Evolutionary conservation across 2,113 vertebrate genomes (phyloP).

Genomic region (Conger conger): DNA sequence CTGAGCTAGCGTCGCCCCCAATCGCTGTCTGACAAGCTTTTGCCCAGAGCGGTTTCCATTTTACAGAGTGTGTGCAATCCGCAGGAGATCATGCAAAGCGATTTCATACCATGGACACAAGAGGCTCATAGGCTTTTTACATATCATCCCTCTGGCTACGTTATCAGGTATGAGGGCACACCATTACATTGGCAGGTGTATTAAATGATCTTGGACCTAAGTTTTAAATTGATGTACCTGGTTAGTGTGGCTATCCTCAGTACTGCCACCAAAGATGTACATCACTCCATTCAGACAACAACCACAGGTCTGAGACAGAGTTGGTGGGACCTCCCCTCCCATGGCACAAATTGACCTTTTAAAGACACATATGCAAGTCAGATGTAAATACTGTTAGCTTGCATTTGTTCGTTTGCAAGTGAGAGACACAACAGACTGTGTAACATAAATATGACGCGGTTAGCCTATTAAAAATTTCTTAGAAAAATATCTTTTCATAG

Average conservation of each 20-base stretch:
- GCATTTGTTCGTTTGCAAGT: background rate
- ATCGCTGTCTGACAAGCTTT: background rate
- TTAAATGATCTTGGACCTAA: background rate
- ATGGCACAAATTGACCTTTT: conserved; percentile 81
- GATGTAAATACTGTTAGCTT: background rate
- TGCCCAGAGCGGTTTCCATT: background rate
- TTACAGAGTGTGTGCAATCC: background rate
- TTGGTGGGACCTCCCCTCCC: conserved; percentile 82
- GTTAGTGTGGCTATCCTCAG: conserved; percentile 90
- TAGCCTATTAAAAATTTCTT: background rate
- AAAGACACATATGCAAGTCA: background rate
- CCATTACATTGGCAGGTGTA: background rate
- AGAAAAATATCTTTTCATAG: background rate
- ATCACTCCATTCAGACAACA: conserved; percentile 79
- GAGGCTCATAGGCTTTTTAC: background rate
- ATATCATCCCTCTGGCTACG: background rate
- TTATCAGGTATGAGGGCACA: background rate
- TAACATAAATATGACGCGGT: background rate
- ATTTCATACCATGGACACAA: background rate
- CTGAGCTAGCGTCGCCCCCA: too few species aligned
- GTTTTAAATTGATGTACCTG: conserved; percentile 64
- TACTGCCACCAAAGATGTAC: conserved; percentile 91
- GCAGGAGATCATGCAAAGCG: background rate
- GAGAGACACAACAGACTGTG: background rate
- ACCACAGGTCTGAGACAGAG: conserved; percentile 90